Evolutionary conservation across 2,797 vertebrate species (phyloP), one percentile per base, ranked within the genome.

Genomic region (Glossophaga mutica): DNA sequence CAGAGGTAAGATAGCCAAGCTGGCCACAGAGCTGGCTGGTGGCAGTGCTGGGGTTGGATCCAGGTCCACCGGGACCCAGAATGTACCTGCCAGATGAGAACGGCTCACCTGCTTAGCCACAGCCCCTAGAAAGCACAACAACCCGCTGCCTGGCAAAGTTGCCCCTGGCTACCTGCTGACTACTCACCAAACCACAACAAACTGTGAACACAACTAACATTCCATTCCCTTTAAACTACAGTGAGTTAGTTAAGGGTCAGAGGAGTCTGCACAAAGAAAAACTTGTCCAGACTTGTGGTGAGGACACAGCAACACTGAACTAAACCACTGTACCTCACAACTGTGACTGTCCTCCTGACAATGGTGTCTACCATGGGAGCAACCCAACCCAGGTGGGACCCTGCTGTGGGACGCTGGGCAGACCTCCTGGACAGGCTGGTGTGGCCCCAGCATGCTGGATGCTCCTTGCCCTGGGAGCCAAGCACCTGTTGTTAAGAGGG

Each of bases 221-320:
- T 15, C 10, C 12, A 24, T 18, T 67, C 79, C n/a, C 65, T 55
- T 34, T 57, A 16, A 37, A 65, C 50, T 42, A 42, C 10, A 67
- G 14, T 48, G 37, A 74, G 42, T 16, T 16, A 29, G 5, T 15
- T 22, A 11, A 39, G 42, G 48, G 34, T 50, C 76, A 73, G 68
- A 73, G 76, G 2, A 15, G 10, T 22, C 19, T 21, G 3, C 9
- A 5, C 29, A 62, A 21, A 55, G 65, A 29, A 59, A 50, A 81
- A 6, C 34, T 34, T 2, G 22, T 0, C 18, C 59, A 67, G 34
- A 57, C 44, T 46, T 29, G n/a, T n/a, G 19, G 34, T 0, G 34
- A 71, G 15, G 44, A 88, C 0, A 0, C 3, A 21, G 1, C 14
- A 1, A 8, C 3, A 3, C 19, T 4, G 5, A 44, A 39, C 3